A percentile compares a stretch with the other conserved stretches of the same genome.
Conservation (phyloP, 1,140 invertebrate species). For the Drosophila pruinosa region DNA sequence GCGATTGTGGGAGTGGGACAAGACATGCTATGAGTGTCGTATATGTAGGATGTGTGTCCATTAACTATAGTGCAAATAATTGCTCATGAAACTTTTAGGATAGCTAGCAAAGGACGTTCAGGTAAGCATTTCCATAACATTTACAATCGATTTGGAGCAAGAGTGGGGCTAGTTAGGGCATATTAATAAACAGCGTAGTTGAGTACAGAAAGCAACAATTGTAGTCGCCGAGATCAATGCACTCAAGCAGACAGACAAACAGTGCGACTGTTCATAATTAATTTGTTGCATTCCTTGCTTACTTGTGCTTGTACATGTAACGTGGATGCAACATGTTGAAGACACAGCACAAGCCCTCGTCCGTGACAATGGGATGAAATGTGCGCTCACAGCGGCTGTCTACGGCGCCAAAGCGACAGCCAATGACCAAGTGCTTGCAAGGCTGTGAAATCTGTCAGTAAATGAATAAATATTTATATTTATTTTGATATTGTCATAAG, state of each 20-base stretch:
- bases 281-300: no score
- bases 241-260: not conserved
- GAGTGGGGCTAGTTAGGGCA: no score
- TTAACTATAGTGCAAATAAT: no score
- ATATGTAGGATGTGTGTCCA: no score
- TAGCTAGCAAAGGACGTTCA: no score
- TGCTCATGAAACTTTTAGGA: no score
- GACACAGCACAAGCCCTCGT: constrained; percentile 92
- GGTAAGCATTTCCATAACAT: no score
- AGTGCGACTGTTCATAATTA: not conserved
- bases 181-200: no score
- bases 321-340: constrained; percentile 89
- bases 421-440: constrained; percentile 87
- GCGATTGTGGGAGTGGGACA: not conserved
- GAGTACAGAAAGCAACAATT: no score
- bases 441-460: constrained; percentile 84
- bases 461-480: not conserved
- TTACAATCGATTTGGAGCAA: no score
- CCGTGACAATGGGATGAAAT: constrained; percentile 90
- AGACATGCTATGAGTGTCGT: no score
- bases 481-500: not conserved
- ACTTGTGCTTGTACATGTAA: constrained; percentile 85
- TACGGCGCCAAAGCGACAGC: constrained; percentile 87
- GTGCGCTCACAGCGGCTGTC: constrained; percentile 86
- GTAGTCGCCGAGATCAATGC: no score